Evolutionary conservation across 2,888 invertebrate species (phyloP).

Genomic region (Leuctra nigra): DNA sequence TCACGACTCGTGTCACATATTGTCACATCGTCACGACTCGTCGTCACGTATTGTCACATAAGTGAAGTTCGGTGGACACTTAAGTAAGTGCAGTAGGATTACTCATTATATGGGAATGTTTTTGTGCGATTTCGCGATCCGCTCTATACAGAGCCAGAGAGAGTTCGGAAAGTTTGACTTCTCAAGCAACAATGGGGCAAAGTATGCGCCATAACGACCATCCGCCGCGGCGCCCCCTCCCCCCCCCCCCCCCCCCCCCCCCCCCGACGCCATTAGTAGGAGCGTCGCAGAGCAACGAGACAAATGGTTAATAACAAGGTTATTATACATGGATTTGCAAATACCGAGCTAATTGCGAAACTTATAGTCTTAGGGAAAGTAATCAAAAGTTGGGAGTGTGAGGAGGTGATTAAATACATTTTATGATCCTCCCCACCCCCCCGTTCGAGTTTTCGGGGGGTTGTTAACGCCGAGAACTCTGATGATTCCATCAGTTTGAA

Average conservation of each 20-base stretch:
- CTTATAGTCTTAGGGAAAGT: constrained; percentile 9
- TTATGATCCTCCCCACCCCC: too few species aligned
- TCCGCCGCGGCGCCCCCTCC: constrained; percentile 6
- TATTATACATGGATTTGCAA: constrained; percentile 14
- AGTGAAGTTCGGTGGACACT: too few species aligned
- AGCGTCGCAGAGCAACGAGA: constrained; percentile 4
- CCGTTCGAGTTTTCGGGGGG: too few species aligned
- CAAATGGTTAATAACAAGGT: constrained; percentile 16
- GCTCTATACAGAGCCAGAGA: not conserved
- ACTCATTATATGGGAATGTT: constrained; percentile 14
- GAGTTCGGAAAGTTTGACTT: constrained; percentile 4
- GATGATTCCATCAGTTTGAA: too few species aligned
- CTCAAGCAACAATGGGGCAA: constrained; percentile 10
- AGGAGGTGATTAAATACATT: constrained; percentile 8
- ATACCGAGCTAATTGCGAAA: constrained; percentile 15
- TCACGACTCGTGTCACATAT: too few species aligned
- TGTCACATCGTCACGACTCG: too few species aligned
- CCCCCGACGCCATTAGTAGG: not conserved
- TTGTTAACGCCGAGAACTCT: too few species aligned
- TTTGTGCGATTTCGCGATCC: not conserved
- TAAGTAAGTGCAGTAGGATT: too few species aligned
- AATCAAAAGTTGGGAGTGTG: constrained; percentile 8
- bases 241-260: not conserved
- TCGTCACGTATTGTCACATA: too few species aligned
- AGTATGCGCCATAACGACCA: constrained; percentile 14